These are phyloP conservation scores for Apodemia duryi DNA, from an alignment of 2,888 invertebrate species.

Conservation along the genomic window DNA sequence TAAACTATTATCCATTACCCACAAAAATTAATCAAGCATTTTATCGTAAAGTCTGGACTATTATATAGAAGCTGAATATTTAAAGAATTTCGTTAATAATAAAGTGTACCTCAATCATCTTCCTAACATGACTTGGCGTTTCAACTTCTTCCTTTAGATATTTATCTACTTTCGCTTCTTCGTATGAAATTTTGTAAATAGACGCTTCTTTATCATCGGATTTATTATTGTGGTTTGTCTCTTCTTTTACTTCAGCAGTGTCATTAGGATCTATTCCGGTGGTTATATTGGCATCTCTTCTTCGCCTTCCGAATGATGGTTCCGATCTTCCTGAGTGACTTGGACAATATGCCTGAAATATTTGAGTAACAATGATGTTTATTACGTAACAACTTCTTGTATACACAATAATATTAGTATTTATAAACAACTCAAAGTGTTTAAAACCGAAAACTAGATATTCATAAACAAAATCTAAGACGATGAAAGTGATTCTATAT, in stretches of 20 bases:
- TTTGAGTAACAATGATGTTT: neutral
- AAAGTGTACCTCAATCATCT: constrained; percentile 87
- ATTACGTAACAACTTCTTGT: neutral
- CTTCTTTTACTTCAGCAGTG: constrained; percentile 44
- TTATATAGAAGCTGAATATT: too few species aligned
- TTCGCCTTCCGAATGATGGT: constrained; percentile 88
- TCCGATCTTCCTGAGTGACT: constrained; percentile 90
- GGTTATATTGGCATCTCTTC: constrained; percentile 71
- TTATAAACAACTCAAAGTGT: neutral
- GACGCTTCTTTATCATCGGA: constrained; percentile 45
- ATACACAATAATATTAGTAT: neutral
- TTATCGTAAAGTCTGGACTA: neutral
- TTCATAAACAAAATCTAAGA: constrained; percentile 6
- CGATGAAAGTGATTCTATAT: constrained; percentile 15
- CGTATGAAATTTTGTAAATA: constrained; percentile 62
- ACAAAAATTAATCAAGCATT: neutral
- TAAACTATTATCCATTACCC: neutral
- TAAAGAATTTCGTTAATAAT: neutral
- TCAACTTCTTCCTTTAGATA: constrained; percentile 76
- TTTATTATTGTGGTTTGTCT: constrained; percentile 41
- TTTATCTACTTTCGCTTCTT: constrained; percentile 61
- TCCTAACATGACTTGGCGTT: constrained; percentile 88
- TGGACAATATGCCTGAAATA: constrained; percentile 86
- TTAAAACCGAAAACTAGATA: constrained; percentile 6
- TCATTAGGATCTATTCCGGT: constrained; percentile 57